Conservation (phyloP, 2,888 invertebrate species). For the Cosmopolites sordidus region DNA sequence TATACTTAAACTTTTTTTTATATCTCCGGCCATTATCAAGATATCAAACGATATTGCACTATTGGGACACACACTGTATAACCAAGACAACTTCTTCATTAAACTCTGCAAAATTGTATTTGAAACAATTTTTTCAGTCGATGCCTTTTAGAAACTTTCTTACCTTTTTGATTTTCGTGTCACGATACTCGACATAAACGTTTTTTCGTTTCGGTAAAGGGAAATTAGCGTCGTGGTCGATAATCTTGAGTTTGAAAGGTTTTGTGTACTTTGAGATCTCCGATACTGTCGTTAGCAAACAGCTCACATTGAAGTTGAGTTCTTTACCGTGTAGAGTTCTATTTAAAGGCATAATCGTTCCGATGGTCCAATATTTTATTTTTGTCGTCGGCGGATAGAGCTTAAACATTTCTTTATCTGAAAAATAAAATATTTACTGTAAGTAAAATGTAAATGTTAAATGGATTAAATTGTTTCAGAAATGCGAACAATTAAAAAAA, state of each 20-base stretch:
- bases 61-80: no score
- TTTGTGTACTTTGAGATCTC: conserved; percentile 32
- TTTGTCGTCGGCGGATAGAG: conserved; percentile 31
- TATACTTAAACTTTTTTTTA: no score
- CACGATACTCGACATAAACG: conserved; percentile 41
- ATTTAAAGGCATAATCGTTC: conserved; percentile 40
- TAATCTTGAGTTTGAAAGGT: conserved; percentile 46
- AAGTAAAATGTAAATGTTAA: no score
- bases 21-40: no score
- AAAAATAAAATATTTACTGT: no score
- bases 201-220: conserved; percentile 44
- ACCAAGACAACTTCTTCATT: no score
- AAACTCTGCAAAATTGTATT: no score
- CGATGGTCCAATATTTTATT: conserved; percentile 40
- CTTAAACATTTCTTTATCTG: background rate
- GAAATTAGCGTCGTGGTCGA: conserved; percentile 53
- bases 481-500: no score
- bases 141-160: no score
- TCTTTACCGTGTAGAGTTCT: conserved; percentile 11
- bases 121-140: no score
- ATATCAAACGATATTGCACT: no score
- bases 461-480: no score
- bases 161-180: conserved; percentile 38
- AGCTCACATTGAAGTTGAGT: background rate
- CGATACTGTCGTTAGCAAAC: background rate